Base-by-base conservation (phyloP, 2,797 vertebrate genomes). In the Cossypha niveicapilla region DNA sequence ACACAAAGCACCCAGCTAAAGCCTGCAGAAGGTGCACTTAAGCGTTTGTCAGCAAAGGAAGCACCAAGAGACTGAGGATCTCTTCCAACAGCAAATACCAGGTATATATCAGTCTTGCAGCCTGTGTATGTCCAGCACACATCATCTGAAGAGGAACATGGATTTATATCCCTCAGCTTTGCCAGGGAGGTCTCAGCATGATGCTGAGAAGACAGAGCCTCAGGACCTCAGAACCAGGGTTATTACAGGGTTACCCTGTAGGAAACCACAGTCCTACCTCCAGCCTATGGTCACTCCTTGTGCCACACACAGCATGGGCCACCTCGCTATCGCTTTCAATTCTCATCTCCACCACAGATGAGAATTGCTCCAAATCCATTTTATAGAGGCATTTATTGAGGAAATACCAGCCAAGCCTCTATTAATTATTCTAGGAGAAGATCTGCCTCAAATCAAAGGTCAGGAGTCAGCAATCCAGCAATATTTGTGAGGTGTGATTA, bases 391-490 rank as follows among this genome's bases (percentile, higher is more conserved):
- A 67, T 58, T 74, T 68, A 35, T 47, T 53, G 37, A 68, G 35
- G 50, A 81, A 91, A 76, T 76, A 91, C 10, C 54, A 79, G 35
- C 16, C 61, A 91, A 88, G 41, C 22, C 42, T 84, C 79, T 89
- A 56, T 51, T 72, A 86, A 92, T 86, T 86, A 86, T 80, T 74
- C 60, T 8, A 72, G 28, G 63, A 50, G 67, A 93, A 77, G 25
- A 60, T 56, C 6, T 91, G 53, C 50, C 62, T 86, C 62, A 87
- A 93, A 87, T 61, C 60, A 91, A 93, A 92, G 91, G 86, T 95
- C 78, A 94, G n/a, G 62, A 74, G 72, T 51, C 47, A 88, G 53
- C 47, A 91, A 81, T 80, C 54, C 58, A 94, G 78, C 70, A 70
- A 48, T 78, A 93, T 68, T 79, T 93, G 67, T 50, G 83, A 88